Conservation (phyloP, 2,888 invertebrate species). For the Pyrrhosoma nymphula region DNA sequence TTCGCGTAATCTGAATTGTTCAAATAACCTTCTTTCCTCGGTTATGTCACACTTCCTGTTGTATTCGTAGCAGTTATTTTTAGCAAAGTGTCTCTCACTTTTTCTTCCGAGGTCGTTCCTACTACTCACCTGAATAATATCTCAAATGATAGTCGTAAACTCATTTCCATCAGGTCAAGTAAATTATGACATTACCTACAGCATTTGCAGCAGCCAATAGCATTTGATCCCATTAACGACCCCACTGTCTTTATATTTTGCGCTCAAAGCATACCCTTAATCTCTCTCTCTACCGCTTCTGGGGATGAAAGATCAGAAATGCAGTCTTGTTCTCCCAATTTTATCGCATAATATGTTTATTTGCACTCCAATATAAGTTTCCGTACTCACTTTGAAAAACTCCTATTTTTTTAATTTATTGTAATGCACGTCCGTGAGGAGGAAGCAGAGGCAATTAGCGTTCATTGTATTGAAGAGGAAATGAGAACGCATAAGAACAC, state of each 20-base stretch:
- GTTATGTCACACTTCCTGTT: no score
- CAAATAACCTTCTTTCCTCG: no score
- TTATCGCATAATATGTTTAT: not conserved
- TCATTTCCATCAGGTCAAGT: no score
- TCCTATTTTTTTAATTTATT: not conserved
- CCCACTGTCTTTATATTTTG: not conserved
- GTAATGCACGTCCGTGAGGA: not conserved
- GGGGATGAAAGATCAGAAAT: not conserved
- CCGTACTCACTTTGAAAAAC: not conserved
- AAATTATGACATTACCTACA: no score
- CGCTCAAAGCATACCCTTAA: not conserved
- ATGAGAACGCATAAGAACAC: not conserved
- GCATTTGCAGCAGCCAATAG: no score
- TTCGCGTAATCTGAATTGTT: no score
- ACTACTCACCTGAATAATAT: not conserved
- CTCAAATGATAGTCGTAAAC: no score
- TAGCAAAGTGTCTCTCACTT: no score
- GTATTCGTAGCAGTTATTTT: no score
- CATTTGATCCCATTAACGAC: not conserved
- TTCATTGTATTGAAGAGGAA: constrained; percentile 1
- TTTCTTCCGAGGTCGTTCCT: not conserved
- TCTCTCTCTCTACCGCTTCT: not conserved
- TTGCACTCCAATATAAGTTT: not conserved
- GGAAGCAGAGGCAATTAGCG: constrained; percentile 39
- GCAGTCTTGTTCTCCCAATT: not conserved